A percentile compares a stretch with the other conserved stretches of the same genome.
These are phyloP conservation scores for Campoletis sonorensis DNA, from an alignment of 1,140 invertebrate species.

Conservation along the genomic window DNA sequence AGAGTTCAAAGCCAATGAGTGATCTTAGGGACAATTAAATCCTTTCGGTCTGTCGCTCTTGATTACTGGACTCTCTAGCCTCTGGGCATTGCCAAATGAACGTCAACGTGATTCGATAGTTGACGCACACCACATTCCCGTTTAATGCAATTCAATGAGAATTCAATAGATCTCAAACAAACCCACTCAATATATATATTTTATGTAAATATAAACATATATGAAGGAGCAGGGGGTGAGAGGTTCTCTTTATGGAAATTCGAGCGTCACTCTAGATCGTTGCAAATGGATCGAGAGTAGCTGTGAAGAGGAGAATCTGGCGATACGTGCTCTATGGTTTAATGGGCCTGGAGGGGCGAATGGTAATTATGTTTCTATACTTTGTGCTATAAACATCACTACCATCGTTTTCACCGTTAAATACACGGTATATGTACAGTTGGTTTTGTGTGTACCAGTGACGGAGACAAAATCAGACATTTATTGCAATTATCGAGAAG, in stretches of 20 bases:
- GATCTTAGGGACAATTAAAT: neutral
- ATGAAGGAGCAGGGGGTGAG: neutral
- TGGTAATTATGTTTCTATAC: conserved; percentile 23
- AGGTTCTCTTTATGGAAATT: conserved; percentile 29
- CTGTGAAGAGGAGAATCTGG: conserved; percentile 2
- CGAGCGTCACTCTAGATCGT: conserved; percentile 13
- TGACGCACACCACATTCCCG: neutral
- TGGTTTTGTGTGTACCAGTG: neutral
- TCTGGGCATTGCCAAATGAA: neutral
- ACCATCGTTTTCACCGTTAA: conserved; percentile 2
- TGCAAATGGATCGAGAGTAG: neutral
- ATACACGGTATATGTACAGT: neutral
- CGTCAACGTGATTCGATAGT: conserved; percentile 1
- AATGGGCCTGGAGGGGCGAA: conserved; percentile 28
- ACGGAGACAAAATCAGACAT: conserved; percentile 16
- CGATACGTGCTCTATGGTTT: conserved; percentile 31
- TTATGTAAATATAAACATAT: conserved; percentile 1
- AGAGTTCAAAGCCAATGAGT: neutral
- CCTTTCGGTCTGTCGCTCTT: neutral
- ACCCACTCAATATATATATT: conserved; percentile 2
- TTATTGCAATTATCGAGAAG: conserved; percentile 39
- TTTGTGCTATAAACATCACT: neutral
- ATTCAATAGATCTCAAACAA: conserved; percentile 11
- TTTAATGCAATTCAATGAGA: conserved; percentile 19
- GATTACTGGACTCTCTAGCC: neutral